Evolutionary conservation across 2,113 vertebrate species (phyloP).

Genomic region (Ophthalmolycus amberensis): DNA sequence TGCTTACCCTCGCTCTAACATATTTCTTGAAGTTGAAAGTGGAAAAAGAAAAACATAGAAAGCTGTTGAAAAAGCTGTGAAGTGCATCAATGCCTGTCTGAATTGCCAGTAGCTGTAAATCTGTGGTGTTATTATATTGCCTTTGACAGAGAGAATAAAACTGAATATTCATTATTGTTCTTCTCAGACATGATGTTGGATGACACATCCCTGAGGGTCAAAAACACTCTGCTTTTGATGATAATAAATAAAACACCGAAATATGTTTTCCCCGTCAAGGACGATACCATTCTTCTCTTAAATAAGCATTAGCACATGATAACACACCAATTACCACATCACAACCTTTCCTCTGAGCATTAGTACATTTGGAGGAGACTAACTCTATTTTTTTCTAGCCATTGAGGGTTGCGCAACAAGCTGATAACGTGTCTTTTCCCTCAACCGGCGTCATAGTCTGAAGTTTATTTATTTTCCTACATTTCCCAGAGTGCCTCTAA

Average conservation of each 20-base stretch:
- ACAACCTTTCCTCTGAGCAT: no score
- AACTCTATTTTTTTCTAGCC: no score
- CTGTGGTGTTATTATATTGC: conserved; percentile 1
- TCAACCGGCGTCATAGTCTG: neutral
- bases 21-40: conserved; percentile 88
- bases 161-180: conserved; percentile 40
- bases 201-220: conserved; percentile 16
- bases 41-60: conserved; percentile 42
- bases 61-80: conserved; percentile 28
- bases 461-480: neutral
- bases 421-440: neutral
- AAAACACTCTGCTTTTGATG: conserved; percentile 13
- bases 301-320: neutral
- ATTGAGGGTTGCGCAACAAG: no score
- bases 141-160: conserved; percentile 24
- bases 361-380: no score
- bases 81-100: conserved; percentile 2
- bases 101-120: conserved; percentile 6
- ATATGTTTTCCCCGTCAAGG: conserved; percentile 6
- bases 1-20: conserved; percentile 89
- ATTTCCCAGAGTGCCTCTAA: neutral
- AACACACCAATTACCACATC: no score
- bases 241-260: conserved; percentile 11
- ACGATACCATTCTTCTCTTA: conserved; percentile 12
- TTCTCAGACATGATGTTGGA: conserved; percentile 3